Percentiles rank a stretch among this genome's conserved stretches.
Conservation (phyloP, 2,888 invertebrate species). For the Deilephila porcellus region DNA sequence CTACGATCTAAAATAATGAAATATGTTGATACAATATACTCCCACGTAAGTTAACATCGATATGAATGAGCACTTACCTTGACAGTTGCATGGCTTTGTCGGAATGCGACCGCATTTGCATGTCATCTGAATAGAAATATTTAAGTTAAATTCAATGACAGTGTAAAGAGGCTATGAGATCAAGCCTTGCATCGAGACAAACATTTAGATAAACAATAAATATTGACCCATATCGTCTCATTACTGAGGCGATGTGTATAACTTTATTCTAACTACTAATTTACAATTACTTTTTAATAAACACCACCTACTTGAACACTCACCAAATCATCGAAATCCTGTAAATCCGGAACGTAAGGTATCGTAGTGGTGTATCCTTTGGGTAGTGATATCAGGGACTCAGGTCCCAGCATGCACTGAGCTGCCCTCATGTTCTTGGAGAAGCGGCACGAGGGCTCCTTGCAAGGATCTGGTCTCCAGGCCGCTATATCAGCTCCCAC, state of each 20-base stretch:
- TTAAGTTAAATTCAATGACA: background rate
- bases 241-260: background rate
- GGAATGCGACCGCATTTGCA: constrained; percentile 47
- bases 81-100: constrained; percentile 47
- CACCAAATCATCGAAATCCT: constrained; percentile 43
- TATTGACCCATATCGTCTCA: background rate
- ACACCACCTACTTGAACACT: constrained; percentile 23
- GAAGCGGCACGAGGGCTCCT: constrained; percentile 54
- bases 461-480: constrained; percentile 58
- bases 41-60: constrained; percentile 55
- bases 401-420: constrained; percentile 67
- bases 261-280: background rate
- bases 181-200: no score
- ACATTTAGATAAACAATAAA: background rate
- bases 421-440: constrained; percentile 69
- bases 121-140: constrained; percentile 47
- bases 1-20: constrained; percentile 65
- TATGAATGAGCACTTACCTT: constrained; percentile 52
- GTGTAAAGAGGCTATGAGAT: no score
- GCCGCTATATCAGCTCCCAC: constrained; percentile 49
- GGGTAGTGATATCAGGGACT: constrained; percentile 45
- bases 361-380: constrained; percentile 31
- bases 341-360: constrained; percentile 40
- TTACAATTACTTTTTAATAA: background rate
- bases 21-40: constrained; percentile 51